A percentile compares a stretch with the other conserved stretches of the same genome.
These are phyloP conservation scores for Hyla sarda DNA, from an alignment of 2,113 vertebrate species.

Conservation along the genomic window DNA sequence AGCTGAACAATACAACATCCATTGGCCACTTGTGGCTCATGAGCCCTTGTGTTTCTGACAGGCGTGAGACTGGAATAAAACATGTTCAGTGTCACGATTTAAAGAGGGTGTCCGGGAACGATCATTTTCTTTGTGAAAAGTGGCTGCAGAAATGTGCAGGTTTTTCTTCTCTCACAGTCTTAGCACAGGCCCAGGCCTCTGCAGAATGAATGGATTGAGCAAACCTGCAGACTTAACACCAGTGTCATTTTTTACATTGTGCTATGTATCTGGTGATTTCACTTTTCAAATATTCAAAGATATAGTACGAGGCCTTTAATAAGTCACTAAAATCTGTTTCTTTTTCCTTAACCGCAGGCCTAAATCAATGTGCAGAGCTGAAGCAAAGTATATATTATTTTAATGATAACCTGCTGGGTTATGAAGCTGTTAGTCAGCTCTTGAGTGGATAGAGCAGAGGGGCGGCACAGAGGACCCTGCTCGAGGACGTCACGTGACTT, in stretches of 20 bases:
- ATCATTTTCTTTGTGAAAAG: not conserved
- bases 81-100: constrained; percentile 6
- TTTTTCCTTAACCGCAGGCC: constrained; percentile 58
- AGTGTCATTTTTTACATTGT: constrained; percentile 52
- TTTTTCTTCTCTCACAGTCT: not conserved
- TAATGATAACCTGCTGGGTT: constrained; percentile 59
- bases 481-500: constrained; percentile 25
- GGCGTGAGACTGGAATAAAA: not conserved
- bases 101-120: not conserved
- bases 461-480: constrained; percentile 47
- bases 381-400: constrained; percentile 59
- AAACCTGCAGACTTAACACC: constrained; percentile 42
- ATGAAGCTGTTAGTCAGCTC: constrained; percentile 57
- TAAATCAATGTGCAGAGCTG: constrained; percentile 59
- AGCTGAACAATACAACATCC: not conserved
- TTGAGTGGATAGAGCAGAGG: constrained; percentile 56
- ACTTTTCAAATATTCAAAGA: constrained; percentile 56
- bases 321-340: constrained; percentile 58
- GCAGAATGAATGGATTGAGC: constrained; percentile 45
- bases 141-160: not conserved
- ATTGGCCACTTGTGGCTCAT: constrained; percentile 13
- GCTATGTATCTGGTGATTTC: constrained; percentile 55
- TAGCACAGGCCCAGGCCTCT: not conserved
- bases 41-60: not conserved
- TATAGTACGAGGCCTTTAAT: constrained; percentile 52